Evolutionary conservation across 2,888 invertebrate genomes (phyloP).

Genomic region (Lithophane semibrunnea): DNA sequence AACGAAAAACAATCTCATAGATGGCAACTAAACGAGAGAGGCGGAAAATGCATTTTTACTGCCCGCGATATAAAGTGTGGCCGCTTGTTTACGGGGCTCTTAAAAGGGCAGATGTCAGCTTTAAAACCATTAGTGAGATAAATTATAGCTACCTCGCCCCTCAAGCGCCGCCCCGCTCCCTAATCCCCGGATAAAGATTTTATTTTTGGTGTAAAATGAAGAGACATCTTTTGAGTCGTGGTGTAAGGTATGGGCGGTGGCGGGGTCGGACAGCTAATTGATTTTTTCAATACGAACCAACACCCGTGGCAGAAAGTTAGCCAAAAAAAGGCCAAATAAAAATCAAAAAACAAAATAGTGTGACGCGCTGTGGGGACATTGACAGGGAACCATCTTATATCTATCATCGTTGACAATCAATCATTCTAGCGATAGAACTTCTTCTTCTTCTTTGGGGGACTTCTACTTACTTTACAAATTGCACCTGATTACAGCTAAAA

Average conservation of each 20-base stretch:
- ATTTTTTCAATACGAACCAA: background rate
- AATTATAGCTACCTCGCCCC: constrained; percentile 77
- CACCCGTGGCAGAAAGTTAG: background rate
- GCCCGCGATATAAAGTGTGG: constrained; percentile 64
- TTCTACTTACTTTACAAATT: background rate
- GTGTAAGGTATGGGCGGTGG: constrained; percentile 39
- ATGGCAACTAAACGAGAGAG: constrained; percentile 57
- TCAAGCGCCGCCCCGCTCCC: constrained; percentile 63
- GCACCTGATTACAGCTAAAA: background rate
- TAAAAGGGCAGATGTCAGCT: constrained; percentile 86
- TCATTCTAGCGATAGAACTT: background rate
- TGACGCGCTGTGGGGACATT: background rate
- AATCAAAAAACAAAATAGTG: background rate
- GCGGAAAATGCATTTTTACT: constrained; percentile 67
- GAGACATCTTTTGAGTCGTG: constrained; percentile 79
- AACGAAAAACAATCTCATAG: constrained; percentile 56
- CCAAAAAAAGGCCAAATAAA: background rate
- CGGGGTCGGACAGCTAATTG: constrained; percentile 26
- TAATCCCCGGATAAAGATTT: constrained; percentile 86
- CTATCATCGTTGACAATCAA: background rate
- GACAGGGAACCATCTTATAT: background rate
- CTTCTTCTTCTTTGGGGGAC: too few relatives aligned
- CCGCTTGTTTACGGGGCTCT: constrained; percentile 70
- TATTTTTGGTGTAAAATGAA: constrained; percentile 87
- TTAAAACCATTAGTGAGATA: constrained; percentile 87